phyloP scores from a whole-genome alignment of 2,888 invertebrate species.

The Thymelicus acteon region DNA sequence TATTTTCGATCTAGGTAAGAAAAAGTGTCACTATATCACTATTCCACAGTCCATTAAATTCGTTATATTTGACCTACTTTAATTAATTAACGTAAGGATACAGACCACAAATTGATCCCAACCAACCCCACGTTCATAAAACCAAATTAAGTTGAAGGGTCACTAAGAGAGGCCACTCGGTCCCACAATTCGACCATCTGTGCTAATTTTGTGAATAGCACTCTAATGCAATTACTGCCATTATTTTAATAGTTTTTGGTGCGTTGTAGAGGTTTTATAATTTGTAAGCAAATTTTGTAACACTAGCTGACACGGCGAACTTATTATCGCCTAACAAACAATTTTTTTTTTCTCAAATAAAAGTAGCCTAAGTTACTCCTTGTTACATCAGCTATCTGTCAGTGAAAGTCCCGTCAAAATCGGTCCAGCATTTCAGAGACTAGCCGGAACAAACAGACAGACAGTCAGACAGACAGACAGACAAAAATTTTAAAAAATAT shows the following conservation, averaged over 20 bases:
- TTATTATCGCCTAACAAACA: too few relatives aligned
- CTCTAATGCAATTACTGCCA: slow-evolving; percentile 24
- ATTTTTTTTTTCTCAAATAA: too few relatives aligned
- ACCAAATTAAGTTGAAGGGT: slow-evolving; percentile 17
- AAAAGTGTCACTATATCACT: too few relatives aligned
- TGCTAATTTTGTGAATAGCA: slow-evolving; percentile 40
- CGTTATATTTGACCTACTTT: background rate
- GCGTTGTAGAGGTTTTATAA: background rate
- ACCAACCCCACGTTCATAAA: slow-evolving; percentile 16
- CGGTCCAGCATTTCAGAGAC: too few relatives aligned
- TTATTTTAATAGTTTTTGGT: background rate
- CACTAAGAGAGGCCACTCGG: slow-evolving; percentile 6
- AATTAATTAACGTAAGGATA: slow-evolving; percentile 1
- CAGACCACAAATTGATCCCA: slow-evolving; percentile 15
- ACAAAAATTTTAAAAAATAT: too few relatives aligned
- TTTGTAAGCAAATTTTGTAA: background rate
- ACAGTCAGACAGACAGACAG: too few relatives aligned
- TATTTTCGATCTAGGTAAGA: too few relatives aligned
- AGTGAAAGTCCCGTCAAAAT: too few relatives aligned
- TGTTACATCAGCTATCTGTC: too few relatives aligned
- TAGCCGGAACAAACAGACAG: too few relatives aligned
- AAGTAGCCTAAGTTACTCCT: too few relatives aligned
- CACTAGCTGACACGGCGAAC: too few relatives aligned
- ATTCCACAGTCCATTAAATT: background rate
- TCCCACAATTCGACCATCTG: slow-evolving; percentile 37